Evolutionary conservation across 2,888 invertebrate species (phyloP).

Genomic region (Zaprionus bogoriensis): DNA sequence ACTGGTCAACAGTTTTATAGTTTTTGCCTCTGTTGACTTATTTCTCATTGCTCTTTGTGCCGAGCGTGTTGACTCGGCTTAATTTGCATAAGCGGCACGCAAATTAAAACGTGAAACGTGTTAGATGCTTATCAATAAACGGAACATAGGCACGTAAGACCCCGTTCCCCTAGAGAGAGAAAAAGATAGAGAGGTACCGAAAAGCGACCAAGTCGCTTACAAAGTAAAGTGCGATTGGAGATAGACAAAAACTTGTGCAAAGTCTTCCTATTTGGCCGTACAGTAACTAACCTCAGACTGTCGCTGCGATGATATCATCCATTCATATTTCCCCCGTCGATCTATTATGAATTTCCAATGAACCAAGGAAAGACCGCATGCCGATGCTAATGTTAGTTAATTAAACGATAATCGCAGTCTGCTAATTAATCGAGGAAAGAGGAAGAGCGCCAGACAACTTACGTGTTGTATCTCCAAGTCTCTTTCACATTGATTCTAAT

Average conservation of each 20-base stretch:
- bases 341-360: constrained; percentile 13
- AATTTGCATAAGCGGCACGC: constrained; percentile 68
- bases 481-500: too few species aligned
- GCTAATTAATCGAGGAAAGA: neutral
- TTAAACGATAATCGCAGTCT: constrained; percentile 5
- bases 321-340: constrained; percentile 2
- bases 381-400: constrained; percentile 15
- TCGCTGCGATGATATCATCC: constrained; percentile 39
- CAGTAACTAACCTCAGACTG: neutral
- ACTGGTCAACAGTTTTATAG: constrained; percentile 16
- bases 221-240: constrained; percentile 19
- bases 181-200: neutral
- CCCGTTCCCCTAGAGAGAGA: neutral
- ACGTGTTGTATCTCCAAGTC: too few species aligned
- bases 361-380: constrained; percentile 31
- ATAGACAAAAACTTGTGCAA: neutral
- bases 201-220: neutral
- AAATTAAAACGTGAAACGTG: constrained; percentile 72
- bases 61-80: constrained; percentile 51
- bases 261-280: constrained; percentile 15
- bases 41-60: constrained; percentile 17
- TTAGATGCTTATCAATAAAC: constrained; percentile 69
- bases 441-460: neutral
- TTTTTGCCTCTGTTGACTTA: constrained; percentile 22
- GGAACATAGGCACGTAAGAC: constrained; percentile 47